Percentiles rank a stretch among this genome's conserved stretches.
Evolutionary conservation across 2,113 vertebrate genomes (phyloP).

Genomic region (Rhizomys pruinosus): DNA sequence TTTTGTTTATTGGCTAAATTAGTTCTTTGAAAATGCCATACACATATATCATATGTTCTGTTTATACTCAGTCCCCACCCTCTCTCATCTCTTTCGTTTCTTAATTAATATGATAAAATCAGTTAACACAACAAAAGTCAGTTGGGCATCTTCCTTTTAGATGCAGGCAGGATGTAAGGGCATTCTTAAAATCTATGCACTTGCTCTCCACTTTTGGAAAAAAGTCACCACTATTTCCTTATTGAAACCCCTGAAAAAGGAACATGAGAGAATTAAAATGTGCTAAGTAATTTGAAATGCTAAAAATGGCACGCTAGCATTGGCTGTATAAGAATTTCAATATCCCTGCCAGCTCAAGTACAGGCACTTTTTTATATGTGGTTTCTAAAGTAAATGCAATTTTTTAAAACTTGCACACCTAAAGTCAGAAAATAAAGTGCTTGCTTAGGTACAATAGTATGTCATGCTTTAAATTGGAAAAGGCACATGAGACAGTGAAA

Average conservation of each 20-base stretch:
- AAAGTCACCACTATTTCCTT: constrained; percentile 15
- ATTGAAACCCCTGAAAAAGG: constrained; percentile 54
- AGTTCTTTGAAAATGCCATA: neutral
- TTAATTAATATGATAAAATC: neutral
- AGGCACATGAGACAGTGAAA: neutral
- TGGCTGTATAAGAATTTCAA: constrained; percentile 70
- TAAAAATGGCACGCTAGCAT: constrained; percentile 73
- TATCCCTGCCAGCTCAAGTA: constrained; percentile 71
- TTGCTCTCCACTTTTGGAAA: constrained; percentile 51
- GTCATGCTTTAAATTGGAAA: constrained; percentile 41
- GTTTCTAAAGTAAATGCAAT: constrained; percentile 73
- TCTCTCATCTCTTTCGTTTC: neutral
- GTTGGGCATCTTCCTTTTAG: constrained; percentile 6
- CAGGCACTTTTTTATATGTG: constrained; percentile 67
- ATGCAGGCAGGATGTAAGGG: neutral
- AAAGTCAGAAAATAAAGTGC: constrained; percentile 68
- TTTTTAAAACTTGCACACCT: constrained; percentile 59
- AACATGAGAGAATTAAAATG: constrained; percentile 75
- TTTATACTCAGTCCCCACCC: neutral
- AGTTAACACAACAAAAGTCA: neutral
- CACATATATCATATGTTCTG: neutral
- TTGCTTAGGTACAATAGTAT: constrained; percentile 56
- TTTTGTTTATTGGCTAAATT: neutral
- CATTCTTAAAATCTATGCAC: neutral
- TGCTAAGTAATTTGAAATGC: constrained; percentile 77